Evolutionary conservation across 2,888 invertebrate genomes (phyloP).

Genomic region (Pharmacophagus antenor): DNA sequence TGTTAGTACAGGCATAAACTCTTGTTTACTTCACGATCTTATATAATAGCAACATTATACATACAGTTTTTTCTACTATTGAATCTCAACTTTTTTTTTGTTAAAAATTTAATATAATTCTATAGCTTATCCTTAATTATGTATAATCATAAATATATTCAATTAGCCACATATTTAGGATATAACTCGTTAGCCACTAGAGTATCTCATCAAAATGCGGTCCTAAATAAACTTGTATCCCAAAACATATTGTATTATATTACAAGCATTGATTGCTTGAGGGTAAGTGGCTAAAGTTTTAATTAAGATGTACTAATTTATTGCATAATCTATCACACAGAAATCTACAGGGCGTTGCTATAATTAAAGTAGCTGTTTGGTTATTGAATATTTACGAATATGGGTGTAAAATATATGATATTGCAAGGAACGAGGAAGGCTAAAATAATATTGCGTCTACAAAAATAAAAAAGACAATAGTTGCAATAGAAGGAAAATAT

Average conservation of each 20-base stretch:
- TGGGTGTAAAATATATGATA: neutral
- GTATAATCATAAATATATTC: conserved; percentile 12
- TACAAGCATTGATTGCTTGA: conserved; percentile 22
- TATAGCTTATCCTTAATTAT: neutral
- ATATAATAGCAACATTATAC: neutral
- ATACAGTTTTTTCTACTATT: neutral
- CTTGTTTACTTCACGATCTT: too few relatives aligned
- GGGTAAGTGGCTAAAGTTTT: conserved; percentile 16
- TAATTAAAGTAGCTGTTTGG: conserved; percentile 2
- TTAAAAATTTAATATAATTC: neutral
- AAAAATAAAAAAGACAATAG: too few relatives aligned
- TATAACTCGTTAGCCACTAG: conserved; percentile 9
- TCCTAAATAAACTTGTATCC: conserved; percentile 26
- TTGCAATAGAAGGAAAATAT: too few relatives aligned
- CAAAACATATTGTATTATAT: conserved; percentile 24
- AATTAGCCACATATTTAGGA: conserved; percentile 9
- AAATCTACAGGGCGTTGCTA: neutral
- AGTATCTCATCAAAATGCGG: conserved; percentile 28
- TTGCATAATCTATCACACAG: conserved; percentile 16
- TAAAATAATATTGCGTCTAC: too few relatives aligned
- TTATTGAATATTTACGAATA: neutral
- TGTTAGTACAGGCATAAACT: neutral
- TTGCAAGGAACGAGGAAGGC: too few relatives aligned
- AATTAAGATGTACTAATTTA: conserved; percentile 25
- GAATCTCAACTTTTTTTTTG: neutral